These are phyloP conservation scores for Campoletis raptor DNA, from an alignment of 2,888 invertebrate species.

Conservation along the genomic window DNA sequence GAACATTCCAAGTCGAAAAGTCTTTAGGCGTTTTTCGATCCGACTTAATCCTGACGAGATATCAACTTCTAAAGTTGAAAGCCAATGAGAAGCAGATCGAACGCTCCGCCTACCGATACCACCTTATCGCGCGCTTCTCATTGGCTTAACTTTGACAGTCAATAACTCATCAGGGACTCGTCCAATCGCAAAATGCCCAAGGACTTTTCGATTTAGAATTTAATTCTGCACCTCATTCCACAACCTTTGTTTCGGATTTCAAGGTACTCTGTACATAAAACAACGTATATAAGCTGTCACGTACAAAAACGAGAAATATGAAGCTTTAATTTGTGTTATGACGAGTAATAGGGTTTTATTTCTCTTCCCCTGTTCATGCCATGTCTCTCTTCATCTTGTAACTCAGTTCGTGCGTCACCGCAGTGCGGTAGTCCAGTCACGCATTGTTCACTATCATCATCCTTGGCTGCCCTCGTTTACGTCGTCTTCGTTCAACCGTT, in stretches of 20 bases:
- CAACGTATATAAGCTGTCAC: neutral
- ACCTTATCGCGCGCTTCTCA: neutral
- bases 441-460: conserved; percentile 57
- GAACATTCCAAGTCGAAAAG: neutral
- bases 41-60: neutral
- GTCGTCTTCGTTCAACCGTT: conserved; percentile 27
- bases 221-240: neutral
- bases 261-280: neutral
- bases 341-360: neutral
- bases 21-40: neutral
- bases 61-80: neutral
- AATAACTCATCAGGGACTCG: neutral
- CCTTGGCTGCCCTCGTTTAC: conserved; percentile 48
- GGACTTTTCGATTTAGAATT: neutral
- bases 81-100: neutral
- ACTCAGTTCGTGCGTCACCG: conserved; percentile 61
- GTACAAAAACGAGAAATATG: neutral
- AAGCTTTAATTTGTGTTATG: conserved; percentile 10
- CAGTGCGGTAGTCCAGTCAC: conserved; percentile 68
- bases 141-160: neutral
- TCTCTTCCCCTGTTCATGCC: neutral
- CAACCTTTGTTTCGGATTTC: neutral
- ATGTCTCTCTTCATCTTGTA: conserved; percentile 31
- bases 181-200: neutral
- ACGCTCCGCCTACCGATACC: conserved; percentile 1